These are phyloP conservation scores for Hirtodrosophila trivittata DNA, from an alignment of 2,888 invertebrate genomes.

Conservation along the genomic window DNA sequence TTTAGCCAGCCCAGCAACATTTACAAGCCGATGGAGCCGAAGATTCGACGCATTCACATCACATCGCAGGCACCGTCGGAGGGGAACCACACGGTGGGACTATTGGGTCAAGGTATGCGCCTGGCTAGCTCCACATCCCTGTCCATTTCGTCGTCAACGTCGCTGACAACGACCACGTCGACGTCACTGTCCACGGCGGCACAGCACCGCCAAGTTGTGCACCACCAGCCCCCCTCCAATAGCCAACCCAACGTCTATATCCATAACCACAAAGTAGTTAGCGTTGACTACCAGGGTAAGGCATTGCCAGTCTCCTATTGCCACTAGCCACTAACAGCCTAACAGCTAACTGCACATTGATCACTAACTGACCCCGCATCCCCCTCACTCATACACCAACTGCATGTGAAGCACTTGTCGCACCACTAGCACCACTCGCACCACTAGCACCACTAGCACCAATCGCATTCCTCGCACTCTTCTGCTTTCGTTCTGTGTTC, in stretches of 20 bases:
- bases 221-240: conserved; percentile 44
- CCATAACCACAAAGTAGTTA: conserved; percentile 72
- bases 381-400: conserved; percentile 27
- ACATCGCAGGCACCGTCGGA: conserved; percentile 74
- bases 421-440: conserved; percentile 34
- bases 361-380: conserved; percentile 43
- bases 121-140: conserved; percentile 54
- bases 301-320: conserved; percentile 32
- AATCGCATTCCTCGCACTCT: neutral
- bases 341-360: conserved; percentile 58
- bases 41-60: conserved; percentile 80
- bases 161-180: conserved; percentile 32
- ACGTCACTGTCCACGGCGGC: conserved; percentile 49
- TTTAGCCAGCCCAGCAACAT: conserved; percentile 76
- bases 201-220: conserved; percentile 43
- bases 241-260: conserved; percentile 52
- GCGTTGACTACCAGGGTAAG: conserved; percentile 72
- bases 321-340: conserved; percentile 33
- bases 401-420: conserved; percentile 46
- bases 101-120: conserved; percentile 71
- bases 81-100: conserved; percentile 45
- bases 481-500: conserved; percentile 32
- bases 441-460: neutral
- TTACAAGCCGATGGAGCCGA: conserved; percentile 83
- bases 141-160: conserved; percentile 56